Conservation (phyloP, 2,888 invertebrate species). For the Leptinotarsa peninsularis region DNA sequence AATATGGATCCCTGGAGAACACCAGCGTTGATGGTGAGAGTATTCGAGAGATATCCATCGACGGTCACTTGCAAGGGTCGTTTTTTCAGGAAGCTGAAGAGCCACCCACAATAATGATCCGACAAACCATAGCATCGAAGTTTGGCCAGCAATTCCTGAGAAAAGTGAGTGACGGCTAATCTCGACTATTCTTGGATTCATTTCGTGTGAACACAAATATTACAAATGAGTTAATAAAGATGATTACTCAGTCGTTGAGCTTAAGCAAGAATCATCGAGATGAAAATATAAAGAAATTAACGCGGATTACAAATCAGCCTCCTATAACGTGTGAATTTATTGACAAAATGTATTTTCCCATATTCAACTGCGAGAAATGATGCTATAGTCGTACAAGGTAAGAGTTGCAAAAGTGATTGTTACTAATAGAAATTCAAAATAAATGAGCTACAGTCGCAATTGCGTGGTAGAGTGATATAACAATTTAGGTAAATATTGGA, state of each 20-base stretch:
- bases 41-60: too few species aligned
- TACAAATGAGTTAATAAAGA: neutral
- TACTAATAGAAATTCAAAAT: neutral
- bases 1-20: too few species aligned
- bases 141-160: too few species aligned
- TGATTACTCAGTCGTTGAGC: neutral
- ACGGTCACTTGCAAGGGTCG: too few species aligned
- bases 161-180: too few species aligned
- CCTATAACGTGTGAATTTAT: constrained; percentile 13
- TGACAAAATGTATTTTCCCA: constrained; percentile 5
- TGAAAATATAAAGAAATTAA: constrained; percentile 17
- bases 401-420: neutral
- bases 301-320: constrained; percentile 16
- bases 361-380: neutral
- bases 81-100: too few species aligned
- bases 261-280: neutral
- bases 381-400: neutral
- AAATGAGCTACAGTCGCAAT: neutral
- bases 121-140: too few species aligned
- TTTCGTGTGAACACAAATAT: too few species aligned
- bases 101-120: too few species aligned
- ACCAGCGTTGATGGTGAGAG: too few species aligned
- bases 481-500: neutral
- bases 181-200: too few species aligned
- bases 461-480: neutral